Conservation (phyloP, 2,113 vertebrate genomes). For the Ceyx melanurus region DNA sequence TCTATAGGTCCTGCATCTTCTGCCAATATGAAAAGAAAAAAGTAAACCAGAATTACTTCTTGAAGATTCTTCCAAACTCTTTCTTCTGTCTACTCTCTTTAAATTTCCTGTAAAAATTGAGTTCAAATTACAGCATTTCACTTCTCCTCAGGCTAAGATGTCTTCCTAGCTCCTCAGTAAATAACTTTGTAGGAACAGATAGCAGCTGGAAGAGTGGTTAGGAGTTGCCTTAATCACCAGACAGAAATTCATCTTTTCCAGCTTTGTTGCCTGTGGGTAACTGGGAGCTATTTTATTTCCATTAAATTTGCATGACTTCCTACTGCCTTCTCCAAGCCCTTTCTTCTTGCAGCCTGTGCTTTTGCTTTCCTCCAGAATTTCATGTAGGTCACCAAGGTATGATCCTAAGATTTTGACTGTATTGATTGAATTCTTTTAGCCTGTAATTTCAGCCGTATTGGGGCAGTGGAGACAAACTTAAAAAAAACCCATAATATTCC, state of each 20-base stretch:
- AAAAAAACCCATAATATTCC: background rate
- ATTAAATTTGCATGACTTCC: slow-evolving; percentile 13
- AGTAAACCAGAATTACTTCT: background rate
- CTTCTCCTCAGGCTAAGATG: background rate
- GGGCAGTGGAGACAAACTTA: background rate
- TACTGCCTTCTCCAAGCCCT: background rate
- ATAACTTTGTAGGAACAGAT: background rate
- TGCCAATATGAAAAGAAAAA: background rate
- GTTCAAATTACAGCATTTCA: background rate
- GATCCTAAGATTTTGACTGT: background rate
- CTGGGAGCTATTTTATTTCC: background rate
- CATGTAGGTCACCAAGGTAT: background rate
- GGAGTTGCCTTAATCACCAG: background rate
- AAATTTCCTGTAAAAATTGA: background rate
- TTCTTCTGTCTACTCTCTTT: background rate
- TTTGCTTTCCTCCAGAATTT: background rate
- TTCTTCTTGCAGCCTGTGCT: background rate
- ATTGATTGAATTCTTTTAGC: background rate
- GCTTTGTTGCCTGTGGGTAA: slow-evolving; percentile 5
- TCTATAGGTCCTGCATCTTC: background rate
- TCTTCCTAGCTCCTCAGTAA: background rate
- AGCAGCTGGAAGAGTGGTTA: background rate
- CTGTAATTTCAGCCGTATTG: background rate
- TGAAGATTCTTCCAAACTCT: background rate
- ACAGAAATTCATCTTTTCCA: background rate